Conservation (phyloP, 1,140 invertebrate species). For the Megalonaias nervosa region DNA sequence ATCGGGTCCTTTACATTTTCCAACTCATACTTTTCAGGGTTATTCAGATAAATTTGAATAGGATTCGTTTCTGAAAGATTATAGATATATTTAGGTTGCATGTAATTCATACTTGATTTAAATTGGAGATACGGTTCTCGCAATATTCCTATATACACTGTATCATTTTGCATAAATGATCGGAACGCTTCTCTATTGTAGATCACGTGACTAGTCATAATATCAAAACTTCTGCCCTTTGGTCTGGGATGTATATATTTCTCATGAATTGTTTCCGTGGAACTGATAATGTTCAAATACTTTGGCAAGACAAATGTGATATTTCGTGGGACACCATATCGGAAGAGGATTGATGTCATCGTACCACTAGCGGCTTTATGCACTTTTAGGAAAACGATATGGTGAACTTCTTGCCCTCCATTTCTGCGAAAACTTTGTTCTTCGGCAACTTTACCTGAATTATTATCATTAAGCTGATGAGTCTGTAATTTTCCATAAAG, state of each 20-base stretch:
- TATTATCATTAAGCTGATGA: no score
- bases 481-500: no score
- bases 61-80: constrained; percentile 41
- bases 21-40: constrained; percentile 34
- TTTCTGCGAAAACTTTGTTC: no score
- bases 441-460: no score
- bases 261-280: constrained; percentile 9
- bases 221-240: constrained; percentile 40
- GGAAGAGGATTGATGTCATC: constrained; percentile 51
- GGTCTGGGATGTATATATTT: constrained; percentile 19
- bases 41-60: constrained; percentile 36
- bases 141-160: constrained; percentile 54
- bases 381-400: constrained; percentile 58
- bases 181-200: constrained; percentile 45
- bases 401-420: constrained; percentile 34
- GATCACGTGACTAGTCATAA: constrained; percentile 56
- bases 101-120: constrained; percentile 48
- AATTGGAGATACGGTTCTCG: constrained; percentile 58
- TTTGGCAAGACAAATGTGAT: constrained; percentile 51
- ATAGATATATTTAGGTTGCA: constrained; percentile 33
- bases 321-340: constrained; percentile 47
- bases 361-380: constrained; percentile 62
- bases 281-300: constrained; percentile 39
- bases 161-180: constrained; percentile 40
- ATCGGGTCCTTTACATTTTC: neutral